Percentiles rank a stretch among this genome's conserved stretches.
Conservation (phyloP, 2,888 invertebrate genomes). For the Pseudococcus viburni region DNA sequence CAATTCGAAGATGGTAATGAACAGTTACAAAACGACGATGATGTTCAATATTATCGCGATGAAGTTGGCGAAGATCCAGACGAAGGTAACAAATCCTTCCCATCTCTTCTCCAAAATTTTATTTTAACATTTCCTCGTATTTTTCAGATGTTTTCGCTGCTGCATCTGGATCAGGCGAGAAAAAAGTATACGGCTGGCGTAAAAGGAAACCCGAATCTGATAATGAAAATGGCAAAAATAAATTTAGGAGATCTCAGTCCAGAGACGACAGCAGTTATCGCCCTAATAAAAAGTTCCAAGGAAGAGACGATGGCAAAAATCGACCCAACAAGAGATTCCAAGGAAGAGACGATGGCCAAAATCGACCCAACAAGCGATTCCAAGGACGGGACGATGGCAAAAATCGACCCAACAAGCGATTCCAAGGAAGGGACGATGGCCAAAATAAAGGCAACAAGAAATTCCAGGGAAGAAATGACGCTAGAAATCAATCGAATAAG, state of each 20-base stretch:
- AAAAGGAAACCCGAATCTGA: not conserved
- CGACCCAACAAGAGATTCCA: not conserved
- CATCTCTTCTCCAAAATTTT: not conserved
- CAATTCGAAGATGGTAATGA: conserved; percentile 23
- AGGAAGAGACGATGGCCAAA: not conserved
- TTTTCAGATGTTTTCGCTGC: not conserved
- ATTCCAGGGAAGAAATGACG: not conserved
- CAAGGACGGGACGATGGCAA: not conserved
- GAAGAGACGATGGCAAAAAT: not conserved
- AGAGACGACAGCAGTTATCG: not conserved
- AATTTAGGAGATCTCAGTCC: not conserved
- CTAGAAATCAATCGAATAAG: not conserved
- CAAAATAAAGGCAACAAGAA: not conserved
- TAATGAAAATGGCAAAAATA: not conserved
- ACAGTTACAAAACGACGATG: conserved; percentile 57
- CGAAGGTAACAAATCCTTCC: conserved; percentile 47
- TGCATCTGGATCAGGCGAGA: not conserved
- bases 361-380: not conserved
- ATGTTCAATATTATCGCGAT: conserved; percentile 53
- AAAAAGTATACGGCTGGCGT: conserved; percentile 24
- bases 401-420: not conserved
- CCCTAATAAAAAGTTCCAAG: not conserved
- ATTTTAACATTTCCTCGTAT: not conserved
- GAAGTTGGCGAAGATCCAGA: conserved; percentile 64
- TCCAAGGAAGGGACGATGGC: not conserved